Evolutionary conservation across 2,113 vertebrate species (phyloP).

Genomic region (Microtus montanus): DNA sequence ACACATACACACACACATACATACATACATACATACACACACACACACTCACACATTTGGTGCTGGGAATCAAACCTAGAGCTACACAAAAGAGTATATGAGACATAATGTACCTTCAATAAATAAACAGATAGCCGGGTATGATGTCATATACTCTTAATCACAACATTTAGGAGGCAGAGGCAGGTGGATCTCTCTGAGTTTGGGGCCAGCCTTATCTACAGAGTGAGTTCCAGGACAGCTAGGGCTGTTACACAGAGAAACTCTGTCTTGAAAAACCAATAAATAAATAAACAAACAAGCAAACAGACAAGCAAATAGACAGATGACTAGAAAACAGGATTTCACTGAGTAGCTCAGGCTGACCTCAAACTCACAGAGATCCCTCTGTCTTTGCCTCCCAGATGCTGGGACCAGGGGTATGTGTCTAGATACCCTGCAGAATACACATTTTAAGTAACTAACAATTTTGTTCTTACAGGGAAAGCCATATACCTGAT

Average conservation of each 20-base stretch:
- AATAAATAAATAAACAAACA: background rate
- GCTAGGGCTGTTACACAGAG: background rate
- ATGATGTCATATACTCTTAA: background rate
- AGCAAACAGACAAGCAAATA: background rate
- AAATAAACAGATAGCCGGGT: background rate
- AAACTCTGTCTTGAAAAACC: too few species aligned
- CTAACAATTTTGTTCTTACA: background rate
- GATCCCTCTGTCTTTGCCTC: background rate
- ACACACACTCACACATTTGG: background rate
- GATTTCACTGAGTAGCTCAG: background rate
- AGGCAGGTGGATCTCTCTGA: background rate
- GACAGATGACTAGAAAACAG: background rate
- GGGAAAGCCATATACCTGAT: background rate
- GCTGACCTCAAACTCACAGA: background rate
- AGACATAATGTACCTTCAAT: background rate
- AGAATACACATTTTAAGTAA: background rate
- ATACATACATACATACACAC: background rate
- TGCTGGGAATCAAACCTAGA: background rate
- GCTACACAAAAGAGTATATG: background rate
- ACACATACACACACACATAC: too few species aligned
- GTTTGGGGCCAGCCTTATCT: background rate
- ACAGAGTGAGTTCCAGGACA: background rate
- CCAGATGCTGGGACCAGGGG: background rate
- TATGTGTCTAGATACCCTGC: background rate
- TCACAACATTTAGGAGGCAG: background rate